These are phyloP conservation scores for Premnoplex brunnescens DNA, from an alignment of 2,797 vertebrate genomes.

Conservation along the genomic window DNA sequence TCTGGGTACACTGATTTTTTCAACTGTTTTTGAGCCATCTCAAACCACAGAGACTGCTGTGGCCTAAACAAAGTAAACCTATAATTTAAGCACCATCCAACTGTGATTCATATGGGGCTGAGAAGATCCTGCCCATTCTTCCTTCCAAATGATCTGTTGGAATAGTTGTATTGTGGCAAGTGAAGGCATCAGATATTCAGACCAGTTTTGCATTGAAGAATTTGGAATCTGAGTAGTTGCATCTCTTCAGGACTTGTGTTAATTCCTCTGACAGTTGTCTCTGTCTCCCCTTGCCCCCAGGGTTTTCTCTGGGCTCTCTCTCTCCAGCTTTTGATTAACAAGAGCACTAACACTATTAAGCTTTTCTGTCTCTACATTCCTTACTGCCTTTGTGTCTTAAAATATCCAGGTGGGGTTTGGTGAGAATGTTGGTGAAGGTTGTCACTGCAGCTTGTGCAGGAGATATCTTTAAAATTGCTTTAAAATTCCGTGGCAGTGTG, in stretches of 20 bases:
- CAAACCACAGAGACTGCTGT: neutral
- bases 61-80: neutral
- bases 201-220: neutral
- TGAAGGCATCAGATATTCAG: neutral
- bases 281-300: neutral
- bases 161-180: neutral
- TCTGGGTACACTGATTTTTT: neutral
- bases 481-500: neutral
- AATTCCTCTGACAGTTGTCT: neutral
- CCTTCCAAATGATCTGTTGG: neutral
- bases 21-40: neutral
- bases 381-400: neutral
- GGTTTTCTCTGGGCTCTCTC: neutral
- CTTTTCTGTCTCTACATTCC: neutral
- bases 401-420: neutral
- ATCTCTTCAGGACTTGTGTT: neutral
- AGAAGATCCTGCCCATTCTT: neutral
- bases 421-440: neutral
- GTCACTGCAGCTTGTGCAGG: neutral
- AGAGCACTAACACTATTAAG: neutral
- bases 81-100: neutral
- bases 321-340: neutral
- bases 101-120: neutral
- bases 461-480: neutral
- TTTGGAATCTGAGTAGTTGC: constrained; percentile 9